Conservation (phyloP, 2,888 invertebrate genomes). For the Epistrophe eligans region DNA sequence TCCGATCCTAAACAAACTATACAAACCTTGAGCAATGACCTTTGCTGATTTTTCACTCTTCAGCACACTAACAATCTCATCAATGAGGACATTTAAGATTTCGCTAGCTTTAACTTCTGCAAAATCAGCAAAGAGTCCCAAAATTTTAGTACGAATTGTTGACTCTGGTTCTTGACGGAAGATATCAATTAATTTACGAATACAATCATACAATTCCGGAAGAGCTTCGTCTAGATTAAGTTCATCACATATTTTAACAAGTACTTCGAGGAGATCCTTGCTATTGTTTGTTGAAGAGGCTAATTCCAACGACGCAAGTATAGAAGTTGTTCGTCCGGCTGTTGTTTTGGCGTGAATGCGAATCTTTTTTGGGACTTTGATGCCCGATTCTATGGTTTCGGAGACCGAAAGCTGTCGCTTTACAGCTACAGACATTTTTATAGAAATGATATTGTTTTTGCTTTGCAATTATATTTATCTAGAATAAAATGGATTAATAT, state of each 20-base stretch:
- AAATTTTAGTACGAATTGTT: constrained; percentile 80
- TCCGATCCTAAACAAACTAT: constrained; percentile 82
- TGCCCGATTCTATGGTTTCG: constrained; percentile 76
- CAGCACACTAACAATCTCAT: constrained; percentile 81
- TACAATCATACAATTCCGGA: constrained; percentile 80
- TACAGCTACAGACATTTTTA: constrained; percentile 61
- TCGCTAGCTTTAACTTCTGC: constrained; percentile 80
- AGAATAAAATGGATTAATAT: not conserved
- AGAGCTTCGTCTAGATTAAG: constrained; percentile 78
- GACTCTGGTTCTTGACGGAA: constrained; percentile 81
- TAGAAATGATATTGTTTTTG: not conserved
- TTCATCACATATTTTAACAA: constrained; percentile 82
- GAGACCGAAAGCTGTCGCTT: constrained; percentile 77
- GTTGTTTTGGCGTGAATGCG: constrained; percentile 79
- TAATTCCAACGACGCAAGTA: constrained; percentile 37
- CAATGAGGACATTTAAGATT: constrained; percentile 80
- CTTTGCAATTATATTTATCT: not conserved
- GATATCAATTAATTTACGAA: constrained; percentile 80
- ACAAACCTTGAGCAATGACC: constrained; percentile 83
- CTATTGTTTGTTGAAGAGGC: constrained; percentile 70
- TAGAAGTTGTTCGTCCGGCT: constrained; percentile 53
- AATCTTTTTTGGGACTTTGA: constrained; percentile 79
- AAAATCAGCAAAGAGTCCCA: constrained; percentile 80
- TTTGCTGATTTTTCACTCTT: constrained; percentile 83
- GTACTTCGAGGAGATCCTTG: constrained; percentile 80